Evolutionary conservation across 2,888 invertebrate species (phyloP).

Genomic region (Oligia latruncula): DNA sequence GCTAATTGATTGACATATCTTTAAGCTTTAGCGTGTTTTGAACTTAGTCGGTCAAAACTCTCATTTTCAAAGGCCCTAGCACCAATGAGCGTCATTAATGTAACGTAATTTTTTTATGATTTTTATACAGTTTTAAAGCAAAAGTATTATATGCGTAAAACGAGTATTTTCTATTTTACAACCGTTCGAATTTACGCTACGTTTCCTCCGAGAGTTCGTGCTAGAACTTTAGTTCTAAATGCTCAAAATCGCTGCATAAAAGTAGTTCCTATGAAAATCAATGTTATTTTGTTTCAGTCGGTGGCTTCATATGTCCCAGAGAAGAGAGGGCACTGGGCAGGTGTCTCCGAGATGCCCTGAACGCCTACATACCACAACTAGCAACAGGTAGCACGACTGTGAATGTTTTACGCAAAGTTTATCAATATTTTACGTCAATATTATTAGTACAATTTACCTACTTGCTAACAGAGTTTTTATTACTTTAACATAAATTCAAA

Average conservation of each 20-base stretch:
- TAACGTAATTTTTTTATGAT: background rate
- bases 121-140: background rate
- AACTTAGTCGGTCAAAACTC: background rate
- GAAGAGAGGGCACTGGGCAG: constrained; percentile 91
- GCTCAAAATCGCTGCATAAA: background rate
- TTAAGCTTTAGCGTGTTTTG: background rate
- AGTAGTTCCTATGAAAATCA: background rate
- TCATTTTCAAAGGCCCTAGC: background rate
- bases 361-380: constrained; percentile 91
- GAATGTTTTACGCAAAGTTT: constrained; percentile 11
- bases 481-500: background rate
- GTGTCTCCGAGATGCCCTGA: constrained; percentile 91
- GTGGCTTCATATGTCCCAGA: constrained; percentile 92
- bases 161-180: background rate
- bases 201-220: background rate
- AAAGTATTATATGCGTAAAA: background rate
- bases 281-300: constrained; percentile 86
- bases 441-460: background rate
- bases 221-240: background rate
- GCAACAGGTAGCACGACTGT: constrained; percentile 82
- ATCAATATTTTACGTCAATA: background rate
- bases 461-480: background rate
- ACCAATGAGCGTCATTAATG: background rate
- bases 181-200: background rate
- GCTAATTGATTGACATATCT: background rate